These are phyloP conservation scores for Pyrrhosoma nymphula DNA, from an alignment of 2,888 invertebrate genomes.

Conservation along the genomic window DNA sequence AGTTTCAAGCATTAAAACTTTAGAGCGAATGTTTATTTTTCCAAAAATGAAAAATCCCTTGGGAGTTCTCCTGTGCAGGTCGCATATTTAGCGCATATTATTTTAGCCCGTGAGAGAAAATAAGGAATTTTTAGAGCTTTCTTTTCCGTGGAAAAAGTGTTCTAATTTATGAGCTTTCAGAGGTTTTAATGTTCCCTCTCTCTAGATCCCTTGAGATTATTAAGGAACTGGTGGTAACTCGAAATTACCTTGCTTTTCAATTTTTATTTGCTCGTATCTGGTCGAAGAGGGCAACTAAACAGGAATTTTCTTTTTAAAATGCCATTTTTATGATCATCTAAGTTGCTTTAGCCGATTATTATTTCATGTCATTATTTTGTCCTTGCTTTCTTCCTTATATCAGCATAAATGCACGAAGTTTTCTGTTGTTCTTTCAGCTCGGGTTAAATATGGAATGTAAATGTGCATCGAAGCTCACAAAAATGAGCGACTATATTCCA, in stretches of 20 bases:
- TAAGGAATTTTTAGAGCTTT: background rate
- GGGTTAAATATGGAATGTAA: too few relatives aligned
- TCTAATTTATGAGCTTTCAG: background rate
- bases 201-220: background rate
- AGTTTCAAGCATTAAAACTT: background rate
- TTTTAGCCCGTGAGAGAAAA: background rate
- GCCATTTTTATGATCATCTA: too few relatives aligned
- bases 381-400: too few relatives aligned
- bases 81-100: background rate
- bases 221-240: background rate
- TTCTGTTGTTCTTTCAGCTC: too few relatives aligned
- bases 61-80: background rate
- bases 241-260: background rate
- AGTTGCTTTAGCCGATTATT: too few relatives aligned
- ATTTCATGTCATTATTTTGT: too few relatives aligned
- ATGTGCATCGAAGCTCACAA: too few relatives aligned
- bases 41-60: background rate
- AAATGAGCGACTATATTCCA: too few relatives aligned
- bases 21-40: background rate
- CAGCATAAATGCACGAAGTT: too few relatives aligned
- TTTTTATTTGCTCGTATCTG: background rate
- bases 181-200: background rate
- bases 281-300: background rate
- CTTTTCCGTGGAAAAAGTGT: background rate
- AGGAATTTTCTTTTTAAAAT: background rate